A percentile compares a stretch with the other conserved stretches of the same genome.
Evolutionary conservation across 2,113 vertebrate species (phyloP).

Genomic region (Lophius piscatorius): DNA sequence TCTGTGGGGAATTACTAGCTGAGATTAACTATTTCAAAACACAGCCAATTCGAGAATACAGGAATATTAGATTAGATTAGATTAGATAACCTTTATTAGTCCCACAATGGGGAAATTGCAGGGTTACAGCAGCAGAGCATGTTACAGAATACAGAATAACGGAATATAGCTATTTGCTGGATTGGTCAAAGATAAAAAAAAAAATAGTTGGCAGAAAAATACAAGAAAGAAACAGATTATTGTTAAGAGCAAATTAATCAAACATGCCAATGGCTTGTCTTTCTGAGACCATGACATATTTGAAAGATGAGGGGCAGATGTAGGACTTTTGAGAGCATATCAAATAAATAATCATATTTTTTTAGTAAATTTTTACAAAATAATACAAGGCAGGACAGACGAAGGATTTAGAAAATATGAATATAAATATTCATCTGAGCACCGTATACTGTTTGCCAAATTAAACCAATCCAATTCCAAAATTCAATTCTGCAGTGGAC

Average conservation of each 20-base stretch:
- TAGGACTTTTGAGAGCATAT: too few relatives aligned
- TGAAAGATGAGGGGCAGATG: background rate
- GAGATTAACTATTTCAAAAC: slow-evolving; percentile 48
- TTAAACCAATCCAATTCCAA: slow-evolving; percentile 51
- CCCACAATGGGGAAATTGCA: too few relatives aligned
- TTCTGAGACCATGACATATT: background rate
- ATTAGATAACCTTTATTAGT: too few relatives aligned
- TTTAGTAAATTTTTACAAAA: background rate
- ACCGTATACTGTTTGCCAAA: slow-evolving; percentile 11
- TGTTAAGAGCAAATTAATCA: slow-evolving; percentile 1
- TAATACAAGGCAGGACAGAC: slow-evolving; percentile 2
- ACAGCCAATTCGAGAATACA: slow-evolving; percentile 33
- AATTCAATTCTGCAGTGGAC: slow-evolving; percentile 61
- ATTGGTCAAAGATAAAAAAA: slow-evolving; percentile 24
- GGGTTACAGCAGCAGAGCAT: too few relatives aligned
- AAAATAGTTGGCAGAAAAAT: background rate
- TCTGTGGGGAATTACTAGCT: slow-evolving; percentile 61
- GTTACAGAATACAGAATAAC: too few relatives aligned
- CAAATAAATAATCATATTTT: background rate
- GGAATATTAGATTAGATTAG: too few relatives aligned
- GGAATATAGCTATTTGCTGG: slow-evolving; percentile 12
- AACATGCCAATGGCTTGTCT: background rate
- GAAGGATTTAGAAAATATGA: slow-evolving; percentile 4
- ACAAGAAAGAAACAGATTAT: background rate
- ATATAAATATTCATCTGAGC: slow-evolving; percentile 32